Evolutionary conservation across 2,888 invertebrate species (phyloP).

Genomic region (Cheilosia vernalis): DNA sequence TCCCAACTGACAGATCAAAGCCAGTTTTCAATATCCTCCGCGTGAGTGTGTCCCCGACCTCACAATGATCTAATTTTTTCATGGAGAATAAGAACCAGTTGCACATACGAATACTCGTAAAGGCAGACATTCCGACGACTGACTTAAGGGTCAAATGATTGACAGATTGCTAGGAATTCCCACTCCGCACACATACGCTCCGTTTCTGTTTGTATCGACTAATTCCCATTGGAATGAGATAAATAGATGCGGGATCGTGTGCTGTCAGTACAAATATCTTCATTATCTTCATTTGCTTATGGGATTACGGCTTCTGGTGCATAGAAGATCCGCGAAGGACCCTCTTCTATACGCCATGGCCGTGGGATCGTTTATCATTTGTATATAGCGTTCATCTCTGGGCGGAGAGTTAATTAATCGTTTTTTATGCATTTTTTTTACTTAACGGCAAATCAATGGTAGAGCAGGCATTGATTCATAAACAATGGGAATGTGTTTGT

Average conservation of each 20-base stretch:
- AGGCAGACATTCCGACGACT: constrained; percentile 53
- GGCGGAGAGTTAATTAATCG: constrained; percentile 50
- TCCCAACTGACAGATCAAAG: constrained; percentile 61
- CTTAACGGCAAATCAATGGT: constrained; percentile 59
- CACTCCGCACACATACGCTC: neutral
- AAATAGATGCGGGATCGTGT: constrained; percentile 70
- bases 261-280: constrained; percentile 62
- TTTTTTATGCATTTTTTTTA: constrained; percentile 52
- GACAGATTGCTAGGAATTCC: constrained; percentile 63
- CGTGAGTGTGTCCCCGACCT: neutral
- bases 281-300: constrained; percentile 57
- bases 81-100: neutral
- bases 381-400: constrained; percentile 24
- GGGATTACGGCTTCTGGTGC: constrained; percentile 21
- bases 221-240: constrained; percentile 43
- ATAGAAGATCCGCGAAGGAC: constrained; percentile 37
- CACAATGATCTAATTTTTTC: constrained; percentile 20
- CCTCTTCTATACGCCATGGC: constrained; percentile 1
- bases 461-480: constrained; percentile 36
- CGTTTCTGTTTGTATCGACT: neutral
- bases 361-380: constrained; percentile 53
- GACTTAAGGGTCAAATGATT: constrained; percentile 67
- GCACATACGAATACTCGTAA: neutral
- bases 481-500: constrained; percentile 39
- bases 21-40: constrained; percentile 4